These are phyloP conservation scores for Bruchidius siliquastri DNA, from an alignment of 2,888 invertebrate genomes.

Conservation along the genomic window DNA sequence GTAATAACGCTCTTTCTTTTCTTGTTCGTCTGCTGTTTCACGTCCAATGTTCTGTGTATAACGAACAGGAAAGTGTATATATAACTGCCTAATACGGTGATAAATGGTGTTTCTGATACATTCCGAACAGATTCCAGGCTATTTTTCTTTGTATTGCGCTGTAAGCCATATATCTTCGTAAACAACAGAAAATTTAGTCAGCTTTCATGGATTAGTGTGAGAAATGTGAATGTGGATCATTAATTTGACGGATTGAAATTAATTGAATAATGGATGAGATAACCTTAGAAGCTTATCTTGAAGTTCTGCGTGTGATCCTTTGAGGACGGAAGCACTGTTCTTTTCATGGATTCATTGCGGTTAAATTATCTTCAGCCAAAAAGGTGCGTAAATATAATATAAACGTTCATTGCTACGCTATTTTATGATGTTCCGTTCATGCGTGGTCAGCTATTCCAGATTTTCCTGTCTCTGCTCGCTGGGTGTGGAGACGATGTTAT, in stretches of 20 bases:
- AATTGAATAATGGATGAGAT: too few relatives aligned
- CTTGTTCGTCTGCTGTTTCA: background rate
- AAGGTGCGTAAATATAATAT: too few relatives aligned
- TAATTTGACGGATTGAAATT: background rate
- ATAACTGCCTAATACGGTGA: background rate
- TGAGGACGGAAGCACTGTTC: too few relatives aligned
- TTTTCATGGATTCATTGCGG: too few relatives aligned
- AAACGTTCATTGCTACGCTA: too few relatives aligned
- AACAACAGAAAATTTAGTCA: background rate
- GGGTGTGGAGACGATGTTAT: too few relatives aligned
- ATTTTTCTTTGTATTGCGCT: background rate
- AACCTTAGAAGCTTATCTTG: too few relatives aligned
- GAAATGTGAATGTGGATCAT: background rate
- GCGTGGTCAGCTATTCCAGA: too few relatives aligned
- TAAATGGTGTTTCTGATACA: background rate
- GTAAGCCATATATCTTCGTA: background rate
- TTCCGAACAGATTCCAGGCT: background rate
- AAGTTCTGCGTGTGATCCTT: too few relatives aligned
- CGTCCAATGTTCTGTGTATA: background rate
- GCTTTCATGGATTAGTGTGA: background rate
- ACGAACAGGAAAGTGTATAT: background rate
- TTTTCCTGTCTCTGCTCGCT: too few relatives aligned
- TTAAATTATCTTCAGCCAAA: too few relatives aligned
- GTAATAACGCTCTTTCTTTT: background rate
- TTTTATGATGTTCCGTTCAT: too few relatives aligned